These are phyloP conservation scores for Oceanites oceanicus DNA, from an alignment of 2,113 vertebrate species.

Conservation along the genomic window DNA sequence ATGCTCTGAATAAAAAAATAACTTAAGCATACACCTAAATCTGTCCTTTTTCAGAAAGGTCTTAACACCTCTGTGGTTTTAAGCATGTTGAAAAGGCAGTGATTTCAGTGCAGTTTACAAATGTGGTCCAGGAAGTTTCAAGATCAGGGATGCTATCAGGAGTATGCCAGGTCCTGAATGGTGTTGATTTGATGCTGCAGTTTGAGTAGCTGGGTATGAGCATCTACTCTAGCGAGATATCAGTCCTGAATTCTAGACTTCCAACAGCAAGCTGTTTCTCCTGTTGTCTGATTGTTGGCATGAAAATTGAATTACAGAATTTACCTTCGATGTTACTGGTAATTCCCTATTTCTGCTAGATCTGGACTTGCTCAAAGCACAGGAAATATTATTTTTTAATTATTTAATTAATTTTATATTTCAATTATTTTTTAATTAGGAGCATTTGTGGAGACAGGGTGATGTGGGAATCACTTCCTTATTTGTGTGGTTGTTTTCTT, in stretches of 20 bases:
- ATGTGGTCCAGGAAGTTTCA: background rate
- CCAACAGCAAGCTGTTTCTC: background rate
- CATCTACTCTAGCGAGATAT: background rate
- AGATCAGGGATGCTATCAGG: background rate
- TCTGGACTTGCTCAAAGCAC: background rate
- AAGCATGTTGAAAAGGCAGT: background rate
- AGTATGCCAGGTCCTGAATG: background rate
- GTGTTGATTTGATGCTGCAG: background rate
- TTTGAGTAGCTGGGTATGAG: background rate
- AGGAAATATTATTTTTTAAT: constrained; percentile 48
- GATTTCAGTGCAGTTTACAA: background rate
- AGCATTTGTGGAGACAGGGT: background rate
- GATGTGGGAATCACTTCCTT: background rate
- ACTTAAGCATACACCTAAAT: background rate
- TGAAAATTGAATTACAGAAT: background rate
- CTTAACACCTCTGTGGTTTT: background rate
- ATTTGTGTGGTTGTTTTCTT: background rate
- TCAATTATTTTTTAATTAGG: too few species aligned
- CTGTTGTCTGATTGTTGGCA: background rate
- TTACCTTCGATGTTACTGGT: background rate
- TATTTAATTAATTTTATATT: too few species aligned
- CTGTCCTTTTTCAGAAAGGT: background rate
- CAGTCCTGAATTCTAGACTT: background rate
- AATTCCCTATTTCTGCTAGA: background rate
- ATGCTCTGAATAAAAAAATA: background rate